Base-by-base conservation (phyloP, 1,140 invertebrate genomes). In the Tyrophagus putrescentiae region DNA sequence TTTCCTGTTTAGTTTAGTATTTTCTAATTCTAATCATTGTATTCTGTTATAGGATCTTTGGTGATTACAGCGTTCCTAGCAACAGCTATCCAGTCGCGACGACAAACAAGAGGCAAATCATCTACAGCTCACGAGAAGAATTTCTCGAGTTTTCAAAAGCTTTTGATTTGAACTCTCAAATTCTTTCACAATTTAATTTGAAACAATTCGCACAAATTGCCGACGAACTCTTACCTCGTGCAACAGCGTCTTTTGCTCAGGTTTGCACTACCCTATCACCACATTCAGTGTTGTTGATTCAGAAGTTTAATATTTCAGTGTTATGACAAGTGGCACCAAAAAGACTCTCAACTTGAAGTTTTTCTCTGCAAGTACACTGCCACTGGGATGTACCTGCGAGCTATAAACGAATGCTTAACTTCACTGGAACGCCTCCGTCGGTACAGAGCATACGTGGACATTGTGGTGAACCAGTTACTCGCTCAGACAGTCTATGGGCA, bases 301-400 rank as follows among this genome's bases (percentile, higher is more conserved):
- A 42, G 25, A 5, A 42, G 18, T 5, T 23, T 42, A 42, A 42
- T n/a, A n/a, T n/a, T n/a, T 23, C 42, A 27, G 5, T 34, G 5
- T 3, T 11, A 23, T 39, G 16, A n/a, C 21, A 50, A 50, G 32
- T 13, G 41, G 33, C 13, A 62, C 52, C 53, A 42, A 7, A 53
- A 23, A 48, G 62, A 60, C 29, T 28, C 11, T n/a, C 62, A 58
- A 0, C 64, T 79, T 16, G 76, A 76, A 23, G 29, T 57, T 1
- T 77, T 72, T 60, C 63, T 79, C 21, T 67, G 76, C 31, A 66
- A 62, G 4, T 78, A 71, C 64, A 76, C 76, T 9, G 69, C 75
- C 4, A 72, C 71, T 4, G 73, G 71, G 54, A 67, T 76, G 2
- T 70, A 74, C 39, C 64, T 71, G 13, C 68, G 75, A 31, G 66